phyloP scores from a whole-genome alignment of 2,888 invertebrate species.

The Mylabris sibirica region DNA sequence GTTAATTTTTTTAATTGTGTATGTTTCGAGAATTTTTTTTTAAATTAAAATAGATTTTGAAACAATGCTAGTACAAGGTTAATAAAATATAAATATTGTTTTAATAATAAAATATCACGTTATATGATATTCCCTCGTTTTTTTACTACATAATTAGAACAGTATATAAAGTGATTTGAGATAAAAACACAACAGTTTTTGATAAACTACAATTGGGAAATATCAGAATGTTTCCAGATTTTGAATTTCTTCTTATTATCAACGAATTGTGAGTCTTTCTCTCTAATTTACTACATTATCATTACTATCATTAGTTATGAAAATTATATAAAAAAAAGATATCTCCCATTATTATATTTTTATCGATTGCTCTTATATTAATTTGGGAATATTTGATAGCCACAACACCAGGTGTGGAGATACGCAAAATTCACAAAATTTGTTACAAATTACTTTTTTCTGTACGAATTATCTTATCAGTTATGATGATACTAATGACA shows the following conservation, averaged over 20 bases:
- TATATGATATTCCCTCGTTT: no score
- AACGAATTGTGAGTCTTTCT: constrained; percentile 1
- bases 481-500: no score
- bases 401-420: background rate
- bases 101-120: no score
- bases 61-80: background rate
- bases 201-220: background rate
- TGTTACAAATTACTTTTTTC: background rate
- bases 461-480: background rate
- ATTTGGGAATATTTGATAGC: background rate
- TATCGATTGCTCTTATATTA: background rate
- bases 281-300: background rate
- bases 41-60: no score
- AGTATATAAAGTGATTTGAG: background rate
- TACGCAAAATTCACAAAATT: constrained; percentile 1
- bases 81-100: background rate
- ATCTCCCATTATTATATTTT: no score
- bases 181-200: background rate
- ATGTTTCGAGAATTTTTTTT: background rate
- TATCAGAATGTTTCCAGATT: background rate
- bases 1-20: background rate
- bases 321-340: no score
- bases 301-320: no score
- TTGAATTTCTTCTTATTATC: background rate
- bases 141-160: background rate